phyloP scores from a whole-genome alignment of 2,113 vertebrate species.

The Phylloscopus trochilus region DNA sequence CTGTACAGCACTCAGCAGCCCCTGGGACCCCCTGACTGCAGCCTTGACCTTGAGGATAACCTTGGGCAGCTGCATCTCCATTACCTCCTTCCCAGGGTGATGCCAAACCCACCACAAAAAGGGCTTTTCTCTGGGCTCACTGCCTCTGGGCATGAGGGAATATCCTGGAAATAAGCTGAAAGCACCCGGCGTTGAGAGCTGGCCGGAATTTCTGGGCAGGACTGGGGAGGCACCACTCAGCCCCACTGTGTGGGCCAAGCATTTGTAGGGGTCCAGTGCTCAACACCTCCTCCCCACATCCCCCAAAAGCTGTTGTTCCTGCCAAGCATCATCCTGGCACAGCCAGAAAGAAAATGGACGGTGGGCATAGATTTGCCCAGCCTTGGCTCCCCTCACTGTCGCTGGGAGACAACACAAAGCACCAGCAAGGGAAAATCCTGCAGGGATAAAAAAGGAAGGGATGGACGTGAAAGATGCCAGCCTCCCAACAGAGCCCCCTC shows the following conservation, averaged over 20 bases:
- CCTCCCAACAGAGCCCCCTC: neutral
- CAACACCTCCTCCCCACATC: neutral
- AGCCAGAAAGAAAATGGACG: neutral
- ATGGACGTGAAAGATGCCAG: neutral
- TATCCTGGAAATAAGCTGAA: neutral
- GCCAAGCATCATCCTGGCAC: neutral
- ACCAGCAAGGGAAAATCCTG: neutral
- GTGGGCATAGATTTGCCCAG: neutral
- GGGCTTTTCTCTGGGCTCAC: neutral
- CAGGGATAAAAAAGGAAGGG: neutral
- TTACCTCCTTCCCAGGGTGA: neutral
- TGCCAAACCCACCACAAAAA: neutral
- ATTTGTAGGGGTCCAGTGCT: neutral
- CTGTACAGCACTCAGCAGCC: neutral
- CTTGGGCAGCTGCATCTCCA: neutral
- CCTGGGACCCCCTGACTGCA: fast-evolving
- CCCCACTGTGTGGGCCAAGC: neutral
- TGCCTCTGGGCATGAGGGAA: neutral
- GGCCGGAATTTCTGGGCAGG: neutral
- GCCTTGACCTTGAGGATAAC: neutral
- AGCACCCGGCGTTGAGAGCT: fast-evolving
- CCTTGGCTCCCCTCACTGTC: neutral
- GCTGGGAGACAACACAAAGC: conserved; percentile 16
- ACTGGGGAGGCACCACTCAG: neutral
- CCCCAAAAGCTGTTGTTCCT: neutral